phyloP scores from a whole-genome alignment of 2,113 vertebrate species.

The Plecturocebus donacophilus region DNA sequence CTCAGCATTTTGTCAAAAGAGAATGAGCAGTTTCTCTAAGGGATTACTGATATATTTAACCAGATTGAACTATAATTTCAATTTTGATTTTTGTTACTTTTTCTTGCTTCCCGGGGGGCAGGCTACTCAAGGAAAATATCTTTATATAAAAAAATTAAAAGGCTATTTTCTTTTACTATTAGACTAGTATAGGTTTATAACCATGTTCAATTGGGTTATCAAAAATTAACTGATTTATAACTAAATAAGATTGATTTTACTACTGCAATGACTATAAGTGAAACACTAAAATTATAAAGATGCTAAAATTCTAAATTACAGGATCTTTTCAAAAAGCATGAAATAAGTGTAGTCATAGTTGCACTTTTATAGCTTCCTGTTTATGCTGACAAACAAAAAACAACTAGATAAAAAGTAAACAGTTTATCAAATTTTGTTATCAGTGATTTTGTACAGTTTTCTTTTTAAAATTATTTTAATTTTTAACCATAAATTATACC shows the following conservation, averaged over 20 bases:
- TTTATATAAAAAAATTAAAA: not conserved
- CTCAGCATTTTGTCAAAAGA: not conserved
- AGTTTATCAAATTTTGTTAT: not conserved
- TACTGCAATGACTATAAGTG: not conserved
- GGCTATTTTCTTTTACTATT: not conserved
- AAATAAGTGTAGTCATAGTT: not conserved
- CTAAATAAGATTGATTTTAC: not conserved
- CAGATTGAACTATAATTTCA: not conserved
- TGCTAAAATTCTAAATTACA: not conserved
- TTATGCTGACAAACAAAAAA: not conserved
- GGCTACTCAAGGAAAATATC: not conserved
- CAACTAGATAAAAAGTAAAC: not conserved
- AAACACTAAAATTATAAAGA: not conserved
- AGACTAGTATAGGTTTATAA: not conserved
- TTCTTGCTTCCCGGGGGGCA: not conserved
- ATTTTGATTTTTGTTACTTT: not conserved
- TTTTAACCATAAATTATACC: not conserved
- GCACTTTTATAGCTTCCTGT: not conserved
- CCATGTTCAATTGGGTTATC: not conserved
- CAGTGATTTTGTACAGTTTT: not conserved
- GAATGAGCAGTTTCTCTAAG: not conserved
- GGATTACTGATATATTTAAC: not conserved
- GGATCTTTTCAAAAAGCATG: not conserved
- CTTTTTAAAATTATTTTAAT: not conserved
- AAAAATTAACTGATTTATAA: not conserved